phyloP scores from a whole-genome alignment of 2,888 invertebrate species.

The Drosophila buzzatii region DNA sequence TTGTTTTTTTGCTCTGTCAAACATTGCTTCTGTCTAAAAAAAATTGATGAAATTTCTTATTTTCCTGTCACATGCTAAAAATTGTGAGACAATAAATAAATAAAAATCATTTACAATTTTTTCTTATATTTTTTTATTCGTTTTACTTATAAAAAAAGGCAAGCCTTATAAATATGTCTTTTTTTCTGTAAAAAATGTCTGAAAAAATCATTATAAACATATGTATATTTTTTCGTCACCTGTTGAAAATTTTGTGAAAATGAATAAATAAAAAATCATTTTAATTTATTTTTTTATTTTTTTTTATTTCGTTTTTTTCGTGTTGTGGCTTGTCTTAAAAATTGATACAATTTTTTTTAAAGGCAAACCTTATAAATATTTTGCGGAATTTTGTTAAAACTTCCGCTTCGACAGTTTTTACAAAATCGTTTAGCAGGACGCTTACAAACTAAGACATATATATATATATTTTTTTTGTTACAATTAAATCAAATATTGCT shows the following conservation, averaged over 20 bases:
- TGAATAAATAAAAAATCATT: constrained; percentile 26
- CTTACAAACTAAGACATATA: constrained; percentile 62
- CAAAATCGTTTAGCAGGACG: constrained; percentile 35
- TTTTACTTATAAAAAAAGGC: too few species aligned
- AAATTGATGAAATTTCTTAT: constrained; percentile 30
- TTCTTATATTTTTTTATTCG: too few species aligned
- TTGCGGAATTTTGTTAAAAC: constrained; percentile 27
- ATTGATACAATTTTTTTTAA: constrained; percentile 81
- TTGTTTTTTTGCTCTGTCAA: not conserved
- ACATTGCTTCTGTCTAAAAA: not conserved
- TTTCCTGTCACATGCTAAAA: constrained; percentile 4
- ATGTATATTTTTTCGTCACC: too few species aligned
- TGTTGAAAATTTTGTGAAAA: constrained; percentile 18
- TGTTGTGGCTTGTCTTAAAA: constrained; percentile 71
- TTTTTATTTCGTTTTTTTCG: constrained; percentile 27
- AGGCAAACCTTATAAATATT: constrained; percentile 53
- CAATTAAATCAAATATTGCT: constrained; percentile 55
- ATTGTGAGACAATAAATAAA: not conserved
- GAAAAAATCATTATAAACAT: too few species aligned
- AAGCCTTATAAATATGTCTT: too few species aligned
- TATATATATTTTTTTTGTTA: constrained; percentile 36
- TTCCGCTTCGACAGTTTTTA: constrained; percentile 40
- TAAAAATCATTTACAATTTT: too few species aligned
- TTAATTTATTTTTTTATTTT: not conserved
- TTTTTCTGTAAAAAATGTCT: not conserved